These are phyloP conservation scores for Hypselothyrea guttata DNA, from an alignment of 2,888 invertebrate species.

Conservation along the genomic window DNA sequence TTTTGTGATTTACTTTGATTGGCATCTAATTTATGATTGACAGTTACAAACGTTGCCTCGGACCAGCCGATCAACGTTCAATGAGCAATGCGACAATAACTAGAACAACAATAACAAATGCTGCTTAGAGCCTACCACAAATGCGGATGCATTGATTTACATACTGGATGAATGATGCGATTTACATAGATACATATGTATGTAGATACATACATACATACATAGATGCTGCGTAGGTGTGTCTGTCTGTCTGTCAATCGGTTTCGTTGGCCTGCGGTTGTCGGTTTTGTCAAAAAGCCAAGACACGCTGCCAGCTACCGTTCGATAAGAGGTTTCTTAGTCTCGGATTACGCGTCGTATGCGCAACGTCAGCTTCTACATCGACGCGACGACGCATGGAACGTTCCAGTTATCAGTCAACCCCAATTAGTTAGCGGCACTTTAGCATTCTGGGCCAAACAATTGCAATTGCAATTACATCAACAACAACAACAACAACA, in stretches of 20 bases:
- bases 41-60: slow-evolving; percentile 67
- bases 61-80: slow-evolving; percentile 19
- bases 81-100: slow-evolving; percentile 20
- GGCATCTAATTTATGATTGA: slow-evolving; percentile 77
- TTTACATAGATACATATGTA: slow-evolving; percentile 5
- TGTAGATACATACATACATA: slow-evolving; percentile 22
- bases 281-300: slow-evolving; percentile 53
- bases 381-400: slow-evolving; percentile 9
- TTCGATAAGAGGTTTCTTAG: slow-evolving; percentile 12
- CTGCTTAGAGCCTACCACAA: slow-evolving; percentile 51
- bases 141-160: slow-evolving; percentile 19
- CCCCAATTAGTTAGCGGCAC: slow-evolving; percentile 19
- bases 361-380: slow-evolving; percentile 49
- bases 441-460: slow-evolving; percentile 27
- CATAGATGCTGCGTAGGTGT: background rate
- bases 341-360: slow-evolving; percentile 61
- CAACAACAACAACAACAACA: background rate
- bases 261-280: slow-evolving; percentile 52
- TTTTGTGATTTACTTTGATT: slow-evolving; percentile 72
- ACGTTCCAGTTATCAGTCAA: slow-evolving; percentile 35
- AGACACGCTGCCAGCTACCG: slow-evolving; percentile 42
- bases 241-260: slow-evolving; percentile 36
- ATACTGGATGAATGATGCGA: too few relatives aligned
- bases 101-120: slow-evolving; percentile 2
- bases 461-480: slow-evolving; percentile 21